Conservation (phyloP, 2,113 vertebrate species). For the Eudyptes chrysolophus region DNA sequence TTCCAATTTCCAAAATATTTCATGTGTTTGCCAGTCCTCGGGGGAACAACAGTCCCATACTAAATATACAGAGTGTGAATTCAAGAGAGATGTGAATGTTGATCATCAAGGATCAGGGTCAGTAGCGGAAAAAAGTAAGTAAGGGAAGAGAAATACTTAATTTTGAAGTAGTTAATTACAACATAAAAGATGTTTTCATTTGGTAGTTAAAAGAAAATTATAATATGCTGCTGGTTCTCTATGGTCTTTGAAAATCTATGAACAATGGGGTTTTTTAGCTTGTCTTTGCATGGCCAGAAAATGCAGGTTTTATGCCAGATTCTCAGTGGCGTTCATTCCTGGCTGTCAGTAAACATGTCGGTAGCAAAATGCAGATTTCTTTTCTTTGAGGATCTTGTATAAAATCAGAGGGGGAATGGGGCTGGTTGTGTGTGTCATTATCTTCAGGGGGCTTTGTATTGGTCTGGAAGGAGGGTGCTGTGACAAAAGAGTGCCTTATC, state of each 20-base stretch:
- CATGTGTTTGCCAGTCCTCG: conserved; percentile 13
- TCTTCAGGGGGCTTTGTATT: neutral
- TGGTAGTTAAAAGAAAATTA: neutral
- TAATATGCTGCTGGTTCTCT: neutral
- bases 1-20: conserved; percentile 36
- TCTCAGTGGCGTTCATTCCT: neutral
- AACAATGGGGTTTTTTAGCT: neutral
- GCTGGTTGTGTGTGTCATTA: neutral
- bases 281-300: neutral
- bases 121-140: conserved; percentile 30
- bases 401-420: neutral
- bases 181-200: neutral
- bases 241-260: neutral
- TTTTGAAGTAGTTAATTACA: neutral
- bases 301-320: neutral
- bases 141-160: neutral
- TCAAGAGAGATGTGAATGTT: neutral
- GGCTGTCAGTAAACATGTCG: neutral
- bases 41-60: neutral
- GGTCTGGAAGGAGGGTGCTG: neutral
- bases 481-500: neutral
- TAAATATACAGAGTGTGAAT: conserved; percentile 19
- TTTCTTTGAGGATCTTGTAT: neutral
- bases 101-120: conserved; percentile 20
- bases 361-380: neutral